Evolutionary conservation across 2,113 vertebrate genomes (phyloP).

Genomic region (Neodon shergylaensis): DNA sequence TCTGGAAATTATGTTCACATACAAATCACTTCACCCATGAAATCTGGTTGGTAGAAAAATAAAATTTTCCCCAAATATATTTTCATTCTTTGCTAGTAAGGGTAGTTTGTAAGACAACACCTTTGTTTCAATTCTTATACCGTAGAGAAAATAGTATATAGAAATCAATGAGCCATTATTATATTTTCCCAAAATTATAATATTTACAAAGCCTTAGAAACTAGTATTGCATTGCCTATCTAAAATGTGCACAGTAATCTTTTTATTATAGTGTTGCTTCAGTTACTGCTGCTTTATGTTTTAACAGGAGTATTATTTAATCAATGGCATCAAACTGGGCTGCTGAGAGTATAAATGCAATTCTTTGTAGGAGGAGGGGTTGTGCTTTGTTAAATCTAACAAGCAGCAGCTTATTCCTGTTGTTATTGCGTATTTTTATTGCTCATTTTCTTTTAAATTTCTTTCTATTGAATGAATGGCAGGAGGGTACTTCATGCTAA

Average conservation of each 20-base stretch:
- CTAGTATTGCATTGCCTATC: slow-evolving; percentile 54
- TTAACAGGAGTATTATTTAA: slow-evolving; percentile 76
- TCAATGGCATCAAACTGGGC: slow-evolving; percentile 69
- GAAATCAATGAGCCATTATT: slow-evolving; percentile 10
- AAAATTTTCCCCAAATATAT: neutral
- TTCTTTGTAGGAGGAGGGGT: slow-evolving; percentile 58
- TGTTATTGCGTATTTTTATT: slow-evolving; percentile 50
- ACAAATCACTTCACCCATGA: neutral
- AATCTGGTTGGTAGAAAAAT: neutral
- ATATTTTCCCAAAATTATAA: slow-evolving; percentile 44
- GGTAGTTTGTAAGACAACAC: neutral
- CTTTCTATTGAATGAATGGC: slow-evolving; percentile 57
- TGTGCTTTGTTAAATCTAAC: slow-evolving; percentile 69
- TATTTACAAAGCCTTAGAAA: slow-evolving; percentile 57
- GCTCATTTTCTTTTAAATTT: slow-evolving; percentile 30
- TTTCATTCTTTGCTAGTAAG: neutral
- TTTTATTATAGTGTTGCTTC: slow-evolving; percentile 73
- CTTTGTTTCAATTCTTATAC: slow-evolving; percentile 36
- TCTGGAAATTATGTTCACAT: neutral
- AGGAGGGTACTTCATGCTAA: slow-evolving; percentile 42
- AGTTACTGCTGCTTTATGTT: slow-evolving; percentile 54
- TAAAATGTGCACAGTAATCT: slow-evolving; percentile 32
- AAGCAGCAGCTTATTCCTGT: slow-evolving; percentile 38
- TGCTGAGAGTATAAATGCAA: slow-evolving; percentile 63
- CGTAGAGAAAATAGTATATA: slow-evolving; percentile 24